Conservation (phyloP, 2,888 invertebrate genomes). For the Acleris emargana region DNA sequence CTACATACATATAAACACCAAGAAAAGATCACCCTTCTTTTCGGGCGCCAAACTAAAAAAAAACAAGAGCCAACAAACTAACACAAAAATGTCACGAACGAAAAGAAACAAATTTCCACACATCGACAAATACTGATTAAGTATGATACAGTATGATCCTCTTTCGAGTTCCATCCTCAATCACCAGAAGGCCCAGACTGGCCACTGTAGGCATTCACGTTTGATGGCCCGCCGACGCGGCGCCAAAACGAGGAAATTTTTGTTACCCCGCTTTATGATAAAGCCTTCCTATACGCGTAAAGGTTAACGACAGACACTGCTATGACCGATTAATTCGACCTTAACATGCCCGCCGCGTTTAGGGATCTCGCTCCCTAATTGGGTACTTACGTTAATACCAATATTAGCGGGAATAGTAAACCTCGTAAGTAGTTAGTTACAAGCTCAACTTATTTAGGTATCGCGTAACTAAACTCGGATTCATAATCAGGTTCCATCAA, state of each 20-base stretch:
- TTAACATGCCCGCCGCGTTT: slow-evolving; percentile 28
- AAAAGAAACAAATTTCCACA: no score
- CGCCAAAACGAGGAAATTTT: slow-evolving; percentile 59
- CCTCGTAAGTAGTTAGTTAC: slow-evolving; percentile 1
- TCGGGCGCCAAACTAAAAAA: no score
- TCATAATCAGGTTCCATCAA: no score
- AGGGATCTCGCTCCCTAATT: slow-evolving; percentile 25
- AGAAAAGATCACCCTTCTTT: no score
- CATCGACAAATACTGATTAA: no score
- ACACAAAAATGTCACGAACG: no score
- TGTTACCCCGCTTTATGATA: slow-evolving; percentile 49
- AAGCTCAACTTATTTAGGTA: background rate
- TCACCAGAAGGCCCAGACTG: slow-evolving; percentile 9
- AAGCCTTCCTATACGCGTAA: slow-evolving; percentile 47
- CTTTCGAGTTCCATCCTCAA: no score
- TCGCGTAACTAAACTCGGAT: background rate
- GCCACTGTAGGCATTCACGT: slow-evolving; percentile 23
- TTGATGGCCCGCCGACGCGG: slow-evolving; percentile 65
- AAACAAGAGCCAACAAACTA: no score
- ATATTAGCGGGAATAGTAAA: slow-evolving; percentile 8
- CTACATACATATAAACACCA: no score
- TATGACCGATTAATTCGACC: slow-evolving; percentile 29
- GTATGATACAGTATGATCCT: no score
- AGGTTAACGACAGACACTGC: slow-evolving; percentile 49
- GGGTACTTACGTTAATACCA: slow-evolving; percentile 21